Conservation (phyloP, 2,113 vertebrate species). For the Thymallus thymallus region DNA sequence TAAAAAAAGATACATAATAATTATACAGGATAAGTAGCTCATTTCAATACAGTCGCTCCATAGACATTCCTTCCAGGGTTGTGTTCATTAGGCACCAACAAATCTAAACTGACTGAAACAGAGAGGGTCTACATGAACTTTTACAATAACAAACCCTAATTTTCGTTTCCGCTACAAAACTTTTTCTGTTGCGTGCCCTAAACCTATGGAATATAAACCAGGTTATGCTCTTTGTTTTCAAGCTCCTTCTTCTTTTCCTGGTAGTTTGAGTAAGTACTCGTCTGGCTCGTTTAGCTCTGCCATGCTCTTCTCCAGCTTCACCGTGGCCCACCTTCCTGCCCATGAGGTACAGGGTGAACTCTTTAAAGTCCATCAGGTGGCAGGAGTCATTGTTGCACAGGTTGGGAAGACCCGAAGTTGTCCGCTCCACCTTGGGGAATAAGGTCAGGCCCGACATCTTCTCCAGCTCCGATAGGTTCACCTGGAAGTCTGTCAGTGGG, state of each 20-base stretch:
- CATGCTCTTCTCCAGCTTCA: conserved; percentile 73
- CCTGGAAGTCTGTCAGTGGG: conserved; percentile 78
- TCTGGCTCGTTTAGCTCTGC: conserved; percentile 73
- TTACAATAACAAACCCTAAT: no score
- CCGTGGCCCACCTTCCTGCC: conserved; percentile 68
- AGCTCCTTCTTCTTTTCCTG: conserved; percentile 74
- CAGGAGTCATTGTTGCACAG: conserved; percentile 78
- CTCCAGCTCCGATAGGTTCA: conserved; percentile 77
- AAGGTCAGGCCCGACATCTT: conserved; percentile 79
- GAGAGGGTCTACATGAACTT: no score
- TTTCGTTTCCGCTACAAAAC: no score
- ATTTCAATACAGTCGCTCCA: no score
- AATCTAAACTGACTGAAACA: background rate
- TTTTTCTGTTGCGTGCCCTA: background rate
- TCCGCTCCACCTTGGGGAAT: conserved; percentile 75
- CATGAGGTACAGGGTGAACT: conserved; percentile 78
- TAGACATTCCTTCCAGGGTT: background rate
- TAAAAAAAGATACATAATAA: no score
- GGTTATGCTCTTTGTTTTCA: conserved; percentile 23
- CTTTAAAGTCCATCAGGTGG: conserved; percentile 77
- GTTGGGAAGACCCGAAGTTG: conserved; percentile 34
- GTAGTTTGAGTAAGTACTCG: conserved; percentile 69
- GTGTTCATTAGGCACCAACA: background rate
- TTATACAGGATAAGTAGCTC: no score
- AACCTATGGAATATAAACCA: background rate